Percentiles rank a stretch among this genome's conserved stretches.
Conservation (phyloP, 2,888 invertebrate species). For the Xanthorhoe spadicearia region DNA sequence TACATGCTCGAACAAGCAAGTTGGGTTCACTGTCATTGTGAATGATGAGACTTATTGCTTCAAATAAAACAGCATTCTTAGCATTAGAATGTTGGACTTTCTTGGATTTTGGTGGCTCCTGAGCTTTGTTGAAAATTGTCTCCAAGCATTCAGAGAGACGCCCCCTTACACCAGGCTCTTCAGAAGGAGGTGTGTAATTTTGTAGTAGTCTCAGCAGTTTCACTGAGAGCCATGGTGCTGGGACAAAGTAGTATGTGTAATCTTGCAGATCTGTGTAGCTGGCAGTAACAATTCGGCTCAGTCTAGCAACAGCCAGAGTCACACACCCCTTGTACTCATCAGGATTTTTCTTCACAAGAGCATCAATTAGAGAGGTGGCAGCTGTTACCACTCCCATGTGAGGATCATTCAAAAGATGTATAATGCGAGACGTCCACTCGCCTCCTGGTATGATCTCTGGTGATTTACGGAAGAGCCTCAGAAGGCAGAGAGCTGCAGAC, state of each 20-base stretch:
- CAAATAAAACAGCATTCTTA: slow-evolving; percentile 99
- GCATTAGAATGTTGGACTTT: slow-evolving; percentile 99
- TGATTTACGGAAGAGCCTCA: slow-evolving; percentile 96
- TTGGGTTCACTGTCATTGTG: slow-evolving; percentile 99
- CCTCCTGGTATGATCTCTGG: slow-evolving; percentile 98
- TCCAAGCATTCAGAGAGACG: slow-evolving; percentile 98
- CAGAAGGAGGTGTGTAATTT: slow-evolving; percentile 99
- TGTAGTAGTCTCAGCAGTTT: slow-evolving; percentile 97
- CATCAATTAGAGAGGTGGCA: slow-evolving; percentile 98
- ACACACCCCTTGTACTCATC: slow-evolving; percentile 99
- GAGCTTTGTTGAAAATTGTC: slow-evolving; percentile 99
- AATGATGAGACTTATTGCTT: slow-evolving; percentile 99
- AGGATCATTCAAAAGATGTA: slow-evolving; percentile 99
- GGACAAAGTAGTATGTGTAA: slow-evolving; percentile 99
- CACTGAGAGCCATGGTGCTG: slow-evolving; percentile 99
- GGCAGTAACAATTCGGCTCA: slow-evolving; percentile 98
- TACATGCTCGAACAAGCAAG: slow-evolving; percentile 98
- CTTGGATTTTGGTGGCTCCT: slow-evolving; percentile 99
- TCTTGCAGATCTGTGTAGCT: slow-evolving; percentile 99
- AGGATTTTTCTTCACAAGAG: slow-evolving; percentile 98
- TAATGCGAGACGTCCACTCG: slow-evolving; percentile 99
- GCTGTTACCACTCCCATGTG: slow-evolving; percentile 99
- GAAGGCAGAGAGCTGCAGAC: slow-evolving; percentile 98
- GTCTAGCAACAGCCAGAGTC: slow-evolving; percentile 97
- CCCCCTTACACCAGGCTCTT: slow-evolving; percentile 96